Evolutionary conservation across 2,888 invertebrate genomes (phyloP), one percentile per base, ranked within the genome.

Genomic region (Odiellus spinosus): DNA sequence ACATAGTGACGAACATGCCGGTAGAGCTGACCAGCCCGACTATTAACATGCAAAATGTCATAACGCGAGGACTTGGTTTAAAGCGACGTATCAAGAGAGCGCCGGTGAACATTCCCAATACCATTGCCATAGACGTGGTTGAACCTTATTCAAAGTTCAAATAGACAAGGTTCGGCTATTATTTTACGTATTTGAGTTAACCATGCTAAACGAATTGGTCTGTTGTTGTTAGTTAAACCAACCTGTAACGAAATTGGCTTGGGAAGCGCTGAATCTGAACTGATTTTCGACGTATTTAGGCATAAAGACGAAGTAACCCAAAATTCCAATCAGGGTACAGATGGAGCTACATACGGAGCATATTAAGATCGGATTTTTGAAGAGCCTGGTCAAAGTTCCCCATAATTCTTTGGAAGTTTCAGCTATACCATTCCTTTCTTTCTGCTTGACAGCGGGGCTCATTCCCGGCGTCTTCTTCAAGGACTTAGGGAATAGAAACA

Each of bases 281-380:
- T 80, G 78, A 8, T 79, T 77, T 64, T 82, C 81, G 60, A 82
- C 72, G 61, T 80, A 80, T 61, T 80, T 82, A 8, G 78, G 76
- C 56, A 80, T 67, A 61, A 77, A 82, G 10, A 45, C 39, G 44
- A 48, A 47, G 40, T 51, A 53, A 11, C 51, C 53, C 42, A 50
- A 47, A 19, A 50, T 45, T 17, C 51, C 54, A 47, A 48, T 53
- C 8, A 51, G 45, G 35, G 46, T 45, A 40, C 50, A 49, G 21
- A 32, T 47, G 34, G 50, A 45, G 15, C 52, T 49, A 11, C 51
- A 26, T 11, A 49, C 45, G 33, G 49, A 48, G 33, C 46, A 48
- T 4, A 52, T 21, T 10, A 51, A 39, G 32, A 54, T 49, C 12
- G 54, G 54, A 42, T 54, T 54, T 20, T 45, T 48, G 8, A 45